These are phyloP conservation scores for Myotis lucifugus DNA, from an alignment of 2,113 vertebrate species.

Conservation along the genomic window DNA sequence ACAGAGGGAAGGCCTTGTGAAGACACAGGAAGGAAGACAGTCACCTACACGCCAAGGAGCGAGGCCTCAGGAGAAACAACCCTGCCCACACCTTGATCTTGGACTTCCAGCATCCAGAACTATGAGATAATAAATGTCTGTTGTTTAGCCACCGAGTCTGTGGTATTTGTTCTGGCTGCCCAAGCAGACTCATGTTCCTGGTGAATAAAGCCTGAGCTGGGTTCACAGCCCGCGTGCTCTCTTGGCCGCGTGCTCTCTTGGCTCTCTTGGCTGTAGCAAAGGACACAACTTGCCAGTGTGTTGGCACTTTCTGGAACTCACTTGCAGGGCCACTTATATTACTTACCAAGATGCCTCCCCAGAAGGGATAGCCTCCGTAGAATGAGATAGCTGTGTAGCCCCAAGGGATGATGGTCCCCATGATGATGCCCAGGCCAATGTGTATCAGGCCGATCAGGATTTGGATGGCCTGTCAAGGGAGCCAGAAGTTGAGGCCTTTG, in stretches of 20 bases:
- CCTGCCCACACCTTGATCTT: neutral
- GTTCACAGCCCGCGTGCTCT: neutral
- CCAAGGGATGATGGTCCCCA: rapidly evolving
- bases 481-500: neutral
- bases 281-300: neutral
- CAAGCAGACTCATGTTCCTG: neutral
- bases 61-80: neutral
- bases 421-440: neutral
- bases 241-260: neutral
- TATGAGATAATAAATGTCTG: neutral
- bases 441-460: constrained; percentile 62
- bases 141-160: too few species aligned
- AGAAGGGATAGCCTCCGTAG: constrained; percentile 51
- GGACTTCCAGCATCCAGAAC: neutral
- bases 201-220: neutral
- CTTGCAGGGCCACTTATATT: neutral
- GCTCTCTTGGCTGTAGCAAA: too few species aligned
- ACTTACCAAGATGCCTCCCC: constrained; percentile 70
- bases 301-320: neutral
- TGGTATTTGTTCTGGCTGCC: neutral
- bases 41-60: neutral
- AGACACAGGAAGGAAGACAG: neutral
- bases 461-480: constrained; percentile 52
- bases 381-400: rapidly evolving
- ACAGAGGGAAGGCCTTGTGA: neutral